Percentiles rank a stretch among this genome's conserved stretches.
Conservation (phyloP, 2,797 vertebrate genomes). For the Ptychobarbus kaznakovi region DNA sequence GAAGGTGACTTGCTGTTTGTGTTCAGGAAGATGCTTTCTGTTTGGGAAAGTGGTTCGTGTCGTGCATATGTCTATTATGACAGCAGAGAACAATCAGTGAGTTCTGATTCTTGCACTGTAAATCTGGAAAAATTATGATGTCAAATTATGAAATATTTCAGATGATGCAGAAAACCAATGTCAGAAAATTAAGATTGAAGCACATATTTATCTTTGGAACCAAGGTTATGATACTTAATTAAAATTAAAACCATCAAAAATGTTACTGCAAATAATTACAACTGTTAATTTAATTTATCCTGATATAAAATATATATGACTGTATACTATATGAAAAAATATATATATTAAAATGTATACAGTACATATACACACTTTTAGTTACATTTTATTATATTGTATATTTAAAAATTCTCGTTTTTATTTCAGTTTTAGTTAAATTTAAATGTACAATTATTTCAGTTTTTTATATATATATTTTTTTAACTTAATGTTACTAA, state of each 20-base stretch:
- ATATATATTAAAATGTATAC: no score
- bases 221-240: background rate
- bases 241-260: background rate
- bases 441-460: background rate
- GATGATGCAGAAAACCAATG: background rate
- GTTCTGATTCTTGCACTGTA: background rate
- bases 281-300: background rate
- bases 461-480: background rate
- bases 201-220: background rate
- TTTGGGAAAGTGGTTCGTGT: background rate
- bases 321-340: background rate
- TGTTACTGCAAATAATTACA: background rate
- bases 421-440: background rate
- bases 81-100: background rate
- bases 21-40: background rate
- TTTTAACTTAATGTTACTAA: background rate
- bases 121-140: background rate
- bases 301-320: background rate
- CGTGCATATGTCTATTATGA: background rate
- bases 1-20: constrained; percentile 10
- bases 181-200: background rate
- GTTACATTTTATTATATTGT: no score
- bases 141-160: background rate
- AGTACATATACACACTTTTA: no score
- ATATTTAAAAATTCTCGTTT: no score